Evolutionary conservation across 2,113 vertebrate genomes (phyloP), one percentile per base, ranked within the genome.

Genomic region (Tachysurus fulvidraco): DNA sequence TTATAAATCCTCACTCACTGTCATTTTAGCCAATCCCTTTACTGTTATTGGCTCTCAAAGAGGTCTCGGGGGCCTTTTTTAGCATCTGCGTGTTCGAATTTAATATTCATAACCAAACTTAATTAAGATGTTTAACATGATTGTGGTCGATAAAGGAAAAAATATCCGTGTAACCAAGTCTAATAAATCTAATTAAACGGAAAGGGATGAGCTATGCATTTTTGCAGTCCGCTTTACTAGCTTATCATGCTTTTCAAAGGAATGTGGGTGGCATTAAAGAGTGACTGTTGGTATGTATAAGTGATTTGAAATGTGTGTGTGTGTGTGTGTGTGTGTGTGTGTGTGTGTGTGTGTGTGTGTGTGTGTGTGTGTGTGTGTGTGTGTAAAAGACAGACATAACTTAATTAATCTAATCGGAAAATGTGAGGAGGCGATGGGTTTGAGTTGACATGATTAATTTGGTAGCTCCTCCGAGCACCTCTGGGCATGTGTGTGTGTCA

Each of bases 61-160:
- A 62, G 21, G 67, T 62, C 90, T 88, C 52, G 4, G 13, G 88
- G 88, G 90, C 57, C 80, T 64, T 64, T 78, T 62, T 30, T 9
- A 14, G 57, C 62, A n/a, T 85, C 57, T 50, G 57, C 73, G 4
- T 76, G 57, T 64, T 67, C 28, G n/a, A 76, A 77, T 83, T 83
- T 71, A 80, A 77, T 36, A 87, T 83, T 83, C 69, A 69, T 80
- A 55, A 86, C 77, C 54, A 7, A 65, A 69, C 71, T 81, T 92
- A 92, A 93, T 94, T 92, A 94, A 65, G 74, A 84, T 91, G 91
- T 90, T 92, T 90, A 90, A 90, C 81, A 88, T 85, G 90, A 92
- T 92, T 91, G 91, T 79, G 89, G 81, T 85, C 86, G 78, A 91
- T 92, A 89, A 60, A 87, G 89, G 78, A 84, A 86, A 84, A 77